phyloP scores from a whole-genome alignment of 92 coral and sea anemone genomes.

The Paramuricea clavata region DNA sequence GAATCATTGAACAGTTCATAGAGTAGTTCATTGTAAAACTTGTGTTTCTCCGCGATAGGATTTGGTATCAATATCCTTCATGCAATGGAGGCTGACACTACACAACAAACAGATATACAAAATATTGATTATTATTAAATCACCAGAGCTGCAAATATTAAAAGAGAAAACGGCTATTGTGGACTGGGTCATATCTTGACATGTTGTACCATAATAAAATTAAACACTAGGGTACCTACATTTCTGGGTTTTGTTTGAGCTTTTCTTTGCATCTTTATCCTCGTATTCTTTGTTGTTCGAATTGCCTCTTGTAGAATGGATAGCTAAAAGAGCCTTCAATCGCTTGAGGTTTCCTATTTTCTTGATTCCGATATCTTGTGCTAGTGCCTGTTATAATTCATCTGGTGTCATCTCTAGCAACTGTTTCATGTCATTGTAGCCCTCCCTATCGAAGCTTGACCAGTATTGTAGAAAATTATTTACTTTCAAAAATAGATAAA shows the following conservation, averaged over 20 bases:
- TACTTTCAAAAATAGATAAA: slow-evolving; percentile 12
- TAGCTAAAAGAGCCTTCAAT: slow-evolving; percentile 28
- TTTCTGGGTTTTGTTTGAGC: background rate
- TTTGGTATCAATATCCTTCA: slow-evolving; percentile 54
- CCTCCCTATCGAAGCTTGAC: background rate
- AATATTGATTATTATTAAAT: background rate
- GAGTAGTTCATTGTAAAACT: slow-evolving; percentile 49
- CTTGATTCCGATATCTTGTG: slow-evolving; percentile 37
- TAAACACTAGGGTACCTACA: background rate
- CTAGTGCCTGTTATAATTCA: slow-evolving; percentile 26
- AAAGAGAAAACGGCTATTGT: background rate
- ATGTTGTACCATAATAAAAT: background rate
- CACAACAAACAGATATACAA: slow-evolving; percentile 31
- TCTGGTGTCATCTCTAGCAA: slow-evolving; percentile 28
- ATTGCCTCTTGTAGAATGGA: slow-evolving; percentile 15
- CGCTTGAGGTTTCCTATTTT: slow-evolving; percentile 36
- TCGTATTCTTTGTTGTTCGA: background rate
- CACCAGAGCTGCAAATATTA: background rate
- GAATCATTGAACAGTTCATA: slow-evolving; percentile 50
- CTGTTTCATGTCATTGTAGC: slow-evolving; percentile 45
- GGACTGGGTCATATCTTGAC: background rate
- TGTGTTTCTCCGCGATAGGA: slow-evolving; percentile 60
- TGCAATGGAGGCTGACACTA: slow-evolving; percentile 49
- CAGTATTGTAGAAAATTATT: slow-evolving; percentile 22
- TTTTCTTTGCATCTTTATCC: slow-evolving; percentile 13